These are phyloP conservation scores for Silurus meridionalis DNA, from an alignment of 2,113 vertebrate species.

Conservation along the genomic window DNA sequence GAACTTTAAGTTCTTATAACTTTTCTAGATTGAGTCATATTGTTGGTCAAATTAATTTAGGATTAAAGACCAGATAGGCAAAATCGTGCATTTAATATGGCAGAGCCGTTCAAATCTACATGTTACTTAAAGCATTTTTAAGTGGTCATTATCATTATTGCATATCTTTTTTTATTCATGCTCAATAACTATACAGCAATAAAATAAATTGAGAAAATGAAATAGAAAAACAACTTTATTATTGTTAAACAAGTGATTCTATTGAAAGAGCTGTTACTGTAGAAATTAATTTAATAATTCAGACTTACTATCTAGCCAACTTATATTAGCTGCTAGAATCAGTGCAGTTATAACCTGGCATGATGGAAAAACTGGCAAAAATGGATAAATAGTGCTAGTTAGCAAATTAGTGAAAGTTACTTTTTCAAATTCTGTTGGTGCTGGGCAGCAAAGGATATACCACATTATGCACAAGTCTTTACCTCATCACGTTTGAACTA, in stretches of 20 bases:
- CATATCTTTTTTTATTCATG: background rate
- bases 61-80: background rate
- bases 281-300: background rate
- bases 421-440: too few species aligned
- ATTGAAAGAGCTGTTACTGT: background rate
- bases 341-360: background rate
- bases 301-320: background rate
- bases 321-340: background rate
- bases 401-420: background rate
- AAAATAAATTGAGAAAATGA: background rate
- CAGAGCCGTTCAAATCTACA: background rate
- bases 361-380: background rate
- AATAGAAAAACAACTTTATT: background rate
- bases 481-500: background rate
- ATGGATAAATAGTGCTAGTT: background rate
- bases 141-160: background rate
- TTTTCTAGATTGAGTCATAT: background rate
- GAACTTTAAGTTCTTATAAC: conserved; percentile 2
- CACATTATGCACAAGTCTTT: background rate
- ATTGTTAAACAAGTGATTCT: background rate
- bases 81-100: background rate
- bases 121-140: background rate
- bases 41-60: background rate
- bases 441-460: background rate
- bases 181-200: background rate